A percentile compares a stretch with the other conserved stretches of the same genome.
Conservation (phyloP, 2,113 vertebrate species). For the Oxyura jamaicensis region DNA sequence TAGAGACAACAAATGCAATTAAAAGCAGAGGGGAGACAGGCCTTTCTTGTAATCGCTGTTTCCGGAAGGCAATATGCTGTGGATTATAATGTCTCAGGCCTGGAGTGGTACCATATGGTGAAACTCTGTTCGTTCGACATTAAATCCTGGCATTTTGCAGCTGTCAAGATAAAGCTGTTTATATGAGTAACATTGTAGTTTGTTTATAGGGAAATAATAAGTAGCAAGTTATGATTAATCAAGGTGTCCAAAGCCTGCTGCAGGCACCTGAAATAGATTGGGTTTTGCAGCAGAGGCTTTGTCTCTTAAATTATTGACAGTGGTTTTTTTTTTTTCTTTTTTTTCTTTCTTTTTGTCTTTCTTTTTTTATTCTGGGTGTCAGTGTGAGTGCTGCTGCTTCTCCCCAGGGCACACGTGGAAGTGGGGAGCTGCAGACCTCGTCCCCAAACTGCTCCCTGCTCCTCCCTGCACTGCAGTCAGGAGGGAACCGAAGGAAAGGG, state of each 20-base stretch:
- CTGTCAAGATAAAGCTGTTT: slow-evolving; percentile 84
- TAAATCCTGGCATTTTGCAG: slow-evolving; percentile 84
- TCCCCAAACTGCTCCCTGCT: accelerated
- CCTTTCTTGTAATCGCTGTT: slow-evolving; percentile 62
- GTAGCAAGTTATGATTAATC: slow-evolving; percentile 81
- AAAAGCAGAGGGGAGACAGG: slow-evolving; percentile 14
- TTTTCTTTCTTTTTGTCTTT: accelerated
- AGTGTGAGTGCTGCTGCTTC: neutral
- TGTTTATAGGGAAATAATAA: slow-evolving; percentile 84
- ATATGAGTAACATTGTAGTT: slow-evolving; percentile 79
- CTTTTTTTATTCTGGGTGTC: neutral
- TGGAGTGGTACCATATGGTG: slow-evolving; percentile 78
- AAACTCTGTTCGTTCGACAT: slow-evolving; percentile 74
- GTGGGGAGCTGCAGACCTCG: accelerated
- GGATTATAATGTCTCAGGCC: slow-evolving; percentile 74
- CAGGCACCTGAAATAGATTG: slow-evolving; percentile 52
- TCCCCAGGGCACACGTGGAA: neutral
- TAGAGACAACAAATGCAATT: slow-evolving; percentile 9
- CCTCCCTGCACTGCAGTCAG: neutral
- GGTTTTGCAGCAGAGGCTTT: slow-evolving; percentile 49
- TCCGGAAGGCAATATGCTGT: slow-evolving; percentile 69
- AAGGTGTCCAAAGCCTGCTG: slow-evolving; percentile 79
- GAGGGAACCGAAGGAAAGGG: neutral
- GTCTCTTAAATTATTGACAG: slow-evolving; percentile 55
- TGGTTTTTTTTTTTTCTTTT: neutral